A percentile compares a stretch with the other conserved stretches of the same genome.
These are phyloP conservation scores for Oryzaephilus surinamensis DNA, from an alignment of 1,140 invertebrate species.

Conservation along the genomic window DNA sequence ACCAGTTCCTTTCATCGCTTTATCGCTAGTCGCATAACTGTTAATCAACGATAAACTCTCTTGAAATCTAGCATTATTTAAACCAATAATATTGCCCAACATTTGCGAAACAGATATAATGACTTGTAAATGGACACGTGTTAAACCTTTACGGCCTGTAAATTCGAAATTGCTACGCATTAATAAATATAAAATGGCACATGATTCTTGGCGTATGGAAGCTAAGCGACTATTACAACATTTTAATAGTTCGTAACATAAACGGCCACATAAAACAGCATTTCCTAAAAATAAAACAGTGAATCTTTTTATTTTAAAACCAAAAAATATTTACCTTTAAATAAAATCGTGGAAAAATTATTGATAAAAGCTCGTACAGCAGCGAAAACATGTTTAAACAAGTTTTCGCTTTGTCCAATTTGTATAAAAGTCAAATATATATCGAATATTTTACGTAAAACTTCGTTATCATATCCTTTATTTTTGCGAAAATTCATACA, in stretches of 20 bases:
- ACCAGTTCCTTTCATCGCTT: slow-evolving; percentile 82
- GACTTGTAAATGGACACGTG: slow-evolving; percentile 75
- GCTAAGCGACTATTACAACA: slow-evolving; percentile 72
- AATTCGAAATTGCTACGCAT: slow-evolving; percentile 92
- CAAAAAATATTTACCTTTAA: slow-evolving; percentile 51
- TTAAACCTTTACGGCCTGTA: slow-evolving; percentile 68
- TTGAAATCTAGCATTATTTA: slow-evolving; percentile 84
- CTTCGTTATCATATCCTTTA: slow-evolving; percentile 61
- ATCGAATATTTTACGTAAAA: slow-evolving; percentile 67
- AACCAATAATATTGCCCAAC: slow-evolving; percentile 71
- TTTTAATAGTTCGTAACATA: slow-evolving; percentile 71
- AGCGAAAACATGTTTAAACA: slow-evolving; percentile 86
- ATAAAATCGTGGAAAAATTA: slow-evolving; percentile 72
- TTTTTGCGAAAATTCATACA: slow-evolving; percentile 64
- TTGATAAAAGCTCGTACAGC: slow-evolving; percentile 83
- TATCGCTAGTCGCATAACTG: slow-evolving; percentile 84
- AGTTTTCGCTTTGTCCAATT: slow-evolving; percentile 78
- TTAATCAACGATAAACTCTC: slow-evolving; percentile 87
- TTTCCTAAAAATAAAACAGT: slow-evolving; percentile 46
- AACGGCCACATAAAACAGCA: slow-evolving; percentile 69
- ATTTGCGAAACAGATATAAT: slow-evolving; percentile 90
- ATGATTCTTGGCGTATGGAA: slow-evolving; percentile 75
- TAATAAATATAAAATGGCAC: slow-evolving; percentile 78
- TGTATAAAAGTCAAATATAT: slow-evolving; percentile 80
- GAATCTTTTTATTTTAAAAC: not conserved